Evolutionary conservation across 2,113 vertebrate species (phyloP).

Genomic region (Pelmatolapia mariae): DNA sequence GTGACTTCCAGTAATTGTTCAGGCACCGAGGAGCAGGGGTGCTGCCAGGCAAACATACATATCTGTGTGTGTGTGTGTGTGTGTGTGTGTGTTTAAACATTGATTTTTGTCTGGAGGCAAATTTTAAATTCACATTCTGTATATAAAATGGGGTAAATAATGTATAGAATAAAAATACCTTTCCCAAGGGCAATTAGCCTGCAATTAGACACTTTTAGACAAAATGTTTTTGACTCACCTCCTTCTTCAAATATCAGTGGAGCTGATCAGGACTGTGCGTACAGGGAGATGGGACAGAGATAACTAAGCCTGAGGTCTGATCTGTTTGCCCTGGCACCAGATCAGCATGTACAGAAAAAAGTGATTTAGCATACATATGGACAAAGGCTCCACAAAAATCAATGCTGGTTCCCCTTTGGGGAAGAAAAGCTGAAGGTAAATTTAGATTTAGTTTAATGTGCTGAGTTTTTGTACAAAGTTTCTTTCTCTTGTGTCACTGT

Average conservation of each 20-base stretch:
- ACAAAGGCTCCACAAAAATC: neutral
- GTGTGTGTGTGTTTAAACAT: neutral
- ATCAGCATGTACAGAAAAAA: neutral
- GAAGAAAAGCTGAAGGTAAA: no score
- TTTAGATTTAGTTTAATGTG: no score
- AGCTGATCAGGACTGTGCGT: fast-evolving
- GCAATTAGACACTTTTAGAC: neutral
- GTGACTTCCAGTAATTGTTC: neutral
- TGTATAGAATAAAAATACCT: neutral
- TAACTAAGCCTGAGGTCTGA: neutral
- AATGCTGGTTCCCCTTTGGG: neutral
- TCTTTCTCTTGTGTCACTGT: no score
- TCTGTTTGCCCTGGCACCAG: neutral
- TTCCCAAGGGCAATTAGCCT: neutral
- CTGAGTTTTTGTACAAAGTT: no score
- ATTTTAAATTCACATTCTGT: neutral
- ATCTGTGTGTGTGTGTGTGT: no score
- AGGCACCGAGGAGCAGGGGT: fast-evolving
- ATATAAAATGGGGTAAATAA: neutral
- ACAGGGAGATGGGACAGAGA: neutral
- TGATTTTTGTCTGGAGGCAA: neutral
- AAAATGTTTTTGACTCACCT: fast-evolving
- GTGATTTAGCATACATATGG: fast-evolving
- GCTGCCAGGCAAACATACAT: neutral
- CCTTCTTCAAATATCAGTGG: neutral